These are phyloP conservation scores for Xenentodon cancila DNA, from an alignment of 2,797 vertebrate species.

Conservation along the genomic window DNA sequence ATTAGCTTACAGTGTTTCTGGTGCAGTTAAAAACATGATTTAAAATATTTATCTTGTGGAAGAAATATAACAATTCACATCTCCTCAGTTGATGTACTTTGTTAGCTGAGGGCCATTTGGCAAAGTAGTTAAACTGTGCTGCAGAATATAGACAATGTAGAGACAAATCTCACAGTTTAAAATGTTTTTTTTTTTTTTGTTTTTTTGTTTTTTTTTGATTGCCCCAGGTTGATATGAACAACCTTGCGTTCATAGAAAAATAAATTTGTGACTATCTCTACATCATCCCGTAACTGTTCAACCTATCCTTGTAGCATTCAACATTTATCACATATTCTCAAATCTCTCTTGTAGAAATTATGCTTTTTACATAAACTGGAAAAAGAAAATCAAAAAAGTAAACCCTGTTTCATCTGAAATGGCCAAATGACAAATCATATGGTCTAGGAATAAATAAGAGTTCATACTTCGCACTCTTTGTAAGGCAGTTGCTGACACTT, in stretches of 20 bases:
- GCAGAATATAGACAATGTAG: slow-evolving; percentile 80
- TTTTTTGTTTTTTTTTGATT: slow-evolving; percentile 83
- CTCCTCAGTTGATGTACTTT: slow-evolving; percentile 68
- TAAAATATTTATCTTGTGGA: slow-evolving; percentile 69
- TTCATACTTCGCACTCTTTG: slow-evolving; percentile 99
- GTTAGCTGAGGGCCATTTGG: slow-evolving; percentile 75
- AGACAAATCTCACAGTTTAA: slow-evolving; percentile 81
- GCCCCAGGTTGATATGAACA: slow-evolving; percentile 84
- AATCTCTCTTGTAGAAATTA: slow-evolving; percentile 80
- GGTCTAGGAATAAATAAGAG: slow-evolving; percentile 83
- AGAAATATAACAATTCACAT: slow-evolving; percentile 70
- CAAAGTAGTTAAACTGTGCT: slow-evolving; percentile 80
- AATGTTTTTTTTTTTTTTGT: slow-evolving; percentile 80
- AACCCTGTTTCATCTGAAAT: slow-evolving; percentile 87
- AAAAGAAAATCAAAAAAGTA: slow-evolving; percentile 77
- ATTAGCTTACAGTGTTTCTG: slow-evolving; percentile 67
- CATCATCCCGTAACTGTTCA: slow-evolving; percentile 67
- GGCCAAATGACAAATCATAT: slow-evolving; percentile 83
- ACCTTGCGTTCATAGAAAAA: slow-evolving; percentile 87
- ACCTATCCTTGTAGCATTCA: slow-evolving; percentile 71
- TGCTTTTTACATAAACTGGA: slow-evolving; percentile 78
- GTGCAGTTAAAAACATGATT: slow-evolving; percentile 65
- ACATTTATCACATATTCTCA: slow-evolving; percentile 69
- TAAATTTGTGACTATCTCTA: slow-evolving; percentile 85
- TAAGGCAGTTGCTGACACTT: slow-evolving; percentile 99